Conservation (phyloP, 2,888 invertebrate genomes). For the Parnassius orleans region DNA sequence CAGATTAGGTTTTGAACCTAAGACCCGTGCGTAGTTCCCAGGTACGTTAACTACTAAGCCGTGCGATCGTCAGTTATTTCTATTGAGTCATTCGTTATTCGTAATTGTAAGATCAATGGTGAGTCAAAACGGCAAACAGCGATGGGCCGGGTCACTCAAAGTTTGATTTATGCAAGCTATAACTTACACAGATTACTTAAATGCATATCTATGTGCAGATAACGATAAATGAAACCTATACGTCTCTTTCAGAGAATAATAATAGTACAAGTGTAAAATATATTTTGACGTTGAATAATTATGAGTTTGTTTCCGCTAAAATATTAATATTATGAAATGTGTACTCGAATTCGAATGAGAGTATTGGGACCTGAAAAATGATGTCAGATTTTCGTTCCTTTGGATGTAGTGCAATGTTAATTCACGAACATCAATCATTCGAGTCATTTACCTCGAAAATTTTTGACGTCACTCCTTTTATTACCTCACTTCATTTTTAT, state of each 20-base stretch:
- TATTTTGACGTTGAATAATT: not conserved
- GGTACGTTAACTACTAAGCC: no score
- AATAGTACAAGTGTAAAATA: constrained; percentile 41
- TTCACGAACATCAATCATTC: constrained; percentile 73
- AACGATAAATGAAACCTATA: constrained; percentile 38
- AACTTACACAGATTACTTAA: constrained; percentile 52
- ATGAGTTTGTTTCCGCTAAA: not conserved
- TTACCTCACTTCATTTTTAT: constrained; percentile 64
- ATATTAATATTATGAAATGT: not conserved
- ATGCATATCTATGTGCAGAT: constrained; percentile 49
- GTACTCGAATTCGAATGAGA: not conserved
- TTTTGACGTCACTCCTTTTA: constrained; percentile 63
- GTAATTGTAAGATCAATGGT: not conserved
- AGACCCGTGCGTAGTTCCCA: no score
- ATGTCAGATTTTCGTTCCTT: constrained; percentile 54
- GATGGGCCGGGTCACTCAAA: constrained; percentile 21
- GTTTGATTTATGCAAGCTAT: constrained; percentile 48
- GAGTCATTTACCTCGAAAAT: constrained; percentile 64
- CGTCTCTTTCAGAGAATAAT: constrained; percentile 24
- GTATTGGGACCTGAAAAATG: constrained; percentile 40
- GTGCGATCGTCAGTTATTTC: not conserved
- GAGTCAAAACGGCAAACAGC: constrained; percentile 6
- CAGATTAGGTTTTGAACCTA: no score
- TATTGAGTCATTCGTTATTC: not conserved
- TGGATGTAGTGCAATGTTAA: constrained; percentile 58